Percentiles rank a stretch among this genome's conserved stretches.
These are phyloP conservation scores for Tringa solitaria DNA, from an alignment of 2,113 vertebrate genomes.

Conservation along the genomic window DNA sequence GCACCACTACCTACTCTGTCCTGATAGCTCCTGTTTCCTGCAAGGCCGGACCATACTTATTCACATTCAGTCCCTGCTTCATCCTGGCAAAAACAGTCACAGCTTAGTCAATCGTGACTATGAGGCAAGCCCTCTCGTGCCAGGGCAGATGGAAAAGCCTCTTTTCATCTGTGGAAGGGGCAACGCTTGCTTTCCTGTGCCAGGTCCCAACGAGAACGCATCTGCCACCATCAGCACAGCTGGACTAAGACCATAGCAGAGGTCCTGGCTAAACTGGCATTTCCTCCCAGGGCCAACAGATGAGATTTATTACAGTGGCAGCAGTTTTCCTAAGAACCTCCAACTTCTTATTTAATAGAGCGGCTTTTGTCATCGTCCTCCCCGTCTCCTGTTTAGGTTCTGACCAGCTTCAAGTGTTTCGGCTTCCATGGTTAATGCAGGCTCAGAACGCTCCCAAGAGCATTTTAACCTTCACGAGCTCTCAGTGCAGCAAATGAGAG, in stretches of 20 bases:
- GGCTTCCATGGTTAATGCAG: background rate
- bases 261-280: background rate
- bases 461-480: background rate
- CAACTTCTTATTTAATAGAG: background rate
- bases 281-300: background rate
- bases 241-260: background rate
- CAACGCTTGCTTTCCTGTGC: background rate
- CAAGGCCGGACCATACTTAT: background rate
- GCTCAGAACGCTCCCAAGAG: background rate
- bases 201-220: background rate
- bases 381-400: background rate
- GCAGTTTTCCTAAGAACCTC: background rate
- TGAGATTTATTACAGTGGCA: background rate
- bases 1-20: background rate
- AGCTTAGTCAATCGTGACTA: background rate
- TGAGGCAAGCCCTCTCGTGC: background rate
- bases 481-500: background rate
- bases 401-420: background rate
- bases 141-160: background rate
- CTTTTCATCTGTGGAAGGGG: background rate
- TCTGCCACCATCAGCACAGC: background rate
- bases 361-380: background rate
- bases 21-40: background rate
- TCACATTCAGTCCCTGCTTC: background rate
- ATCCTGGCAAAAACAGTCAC: background rate